Base-by-base conservation (phyloP, 2,888 invertebrate species). In the Stenchaetothrips biformis region DNA sequence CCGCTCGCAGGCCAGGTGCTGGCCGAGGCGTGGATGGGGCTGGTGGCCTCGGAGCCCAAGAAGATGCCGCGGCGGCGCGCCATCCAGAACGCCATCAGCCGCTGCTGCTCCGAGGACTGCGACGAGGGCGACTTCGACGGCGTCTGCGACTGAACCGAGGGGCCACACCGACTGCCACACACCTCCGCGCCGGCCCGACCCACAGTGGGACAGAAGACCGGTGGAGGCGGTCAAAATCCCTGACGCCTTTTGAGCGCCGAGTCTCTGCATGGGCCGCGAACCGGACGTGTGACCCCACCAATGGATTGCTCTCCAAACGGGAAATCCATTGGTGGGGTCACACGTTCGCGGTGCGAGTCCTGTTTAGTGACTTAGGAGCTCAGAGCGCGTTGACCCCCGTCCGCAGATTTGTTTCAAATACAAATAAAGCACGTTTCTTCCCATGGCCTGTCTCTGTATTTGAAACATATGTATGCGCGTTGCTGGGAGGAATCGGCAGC, bases 11-110 rank as follows among this genome's bases (percentile, higher is more conserved):
- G 13, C 18, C 16, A 53, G 13, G 53, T 74, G 21, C 67, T 74
- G 25, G n/a, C 67, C 67, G 67, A 74, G 67, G 21, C 67, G 59
- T 59, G 59, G 21, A 74, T 74, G 67, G 67, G 67, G 67, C 67
- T 74, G 11, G 25, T 21, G 9, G 7, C 25, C 25, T 25, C 21
- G 25, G 67, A 74, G 67, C 67, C 67, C 67, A 74, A 74, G 25
- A 25, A 25, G 67, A 21, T 74, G 21, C 67, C 25, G 9, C 21
- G 67, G 21, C 21, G 67, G 7, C 21, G 67, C 8, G 67, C 67
- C 21, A 74, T 74, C 21, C 21, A 25, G 67, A 74, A 74, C 67
- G 67, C 21, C 67, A 74, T 74, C 67, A 74, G 67, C 67, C 21
- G 25, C 21, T 74, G 67, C 67, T 74, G 67, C 67, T 74, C 67